Base-by-base conservation (phyloP, 2,113 vertebrate species). In the Micronisus gabar region DNA sequence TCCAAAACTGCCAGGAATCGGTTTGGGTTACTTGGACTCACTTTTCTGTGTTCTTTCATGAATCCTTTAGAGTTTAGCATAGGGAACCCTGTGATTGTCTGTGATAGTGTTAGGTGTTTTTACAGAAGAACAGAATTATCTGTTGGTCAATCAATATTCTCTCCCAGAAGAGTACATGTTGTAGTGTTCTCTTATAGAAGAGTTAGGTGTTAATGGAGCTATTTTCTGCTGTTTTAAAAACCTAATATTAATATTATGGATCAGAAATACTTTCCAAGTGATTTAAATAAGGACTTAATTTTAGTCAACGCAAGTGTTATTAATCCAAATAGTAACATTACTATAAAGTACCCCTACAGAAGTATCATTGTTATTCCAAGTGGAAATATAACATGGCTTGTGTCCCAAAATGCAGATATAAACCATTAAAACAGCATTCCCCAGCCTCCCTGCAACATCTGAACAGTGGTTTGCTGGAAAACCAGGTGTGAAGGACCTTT, bases 341-440 rank as follows among this genome's bases (percentile, higher is more conserved):
- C 34, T 61, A 3, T 92, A 8, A 83, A 80, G 40, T 56, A 62
- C 8, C 14, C 13, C 18, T 73, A 8, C 10, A 18, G 80, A 88
- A 86, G 18, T 89, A 36, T 65, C 18, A 8, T 73, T 70, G 25
- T 56, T 90, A 61, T 45, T 66, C 8, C 3, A 56, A 48, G 43
- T 73, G 25, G 41, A 80, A 95, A 53, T 73, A 17, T 9, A 76
- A 40, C 29, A 53, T 41, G 12, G 10, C 15, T 62, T 95, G 74
- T 70, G 91, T 95, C 87, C 87, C 68, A 61, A 96, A 91, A 83
- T 94, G 73, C 40, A 93, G 47, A 76, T 93, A 88, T 20, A 83
- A 94, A 93, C 48, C 34, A 66, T 92, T 90, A 96, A 86, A 97
- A 88, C 25, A 74, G 6, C 62, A 67, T 76, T 68, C 43, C 40